phyloP scores from a whole-genome alignment of 2,113 vertebrate species.

The Porphyrio hochstetteri region DNA sequence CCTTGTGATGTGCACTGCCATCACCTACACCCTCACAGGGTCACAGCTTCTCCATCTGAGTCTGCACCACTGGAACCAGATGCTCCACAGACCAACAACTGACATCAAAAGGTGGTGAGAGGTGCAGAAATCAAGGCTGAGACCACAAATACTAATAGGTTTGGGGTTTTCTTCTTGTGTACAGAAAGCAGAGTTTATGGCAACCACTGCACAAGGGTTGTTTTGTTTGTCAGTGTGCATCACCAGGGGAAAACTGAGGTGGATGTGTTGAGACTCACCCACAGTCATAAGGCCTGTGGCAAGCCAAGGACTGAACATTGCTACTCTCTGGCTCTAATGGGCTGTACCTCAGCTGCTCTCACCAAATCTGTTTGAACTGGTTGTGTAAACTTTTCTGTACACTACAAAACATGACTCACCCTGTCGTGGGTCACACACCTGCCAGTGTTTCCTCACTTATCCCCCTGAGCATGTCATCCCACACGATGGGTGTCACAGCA shows the following conservation, averaged over 20 bases:
- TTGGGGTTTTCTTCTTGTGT: neutral
- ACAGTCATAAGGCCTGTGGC: neutral
- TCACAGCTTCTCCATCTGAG: neutral
- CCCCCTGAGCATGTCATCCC: conserved; percentile 95
- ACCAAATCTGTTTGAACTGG: neutral
- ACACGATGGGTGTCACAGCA: conserved; percentile 81
- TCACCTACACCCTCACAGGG: neutral
- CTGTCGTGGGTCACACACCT: conserved; percentile 71
- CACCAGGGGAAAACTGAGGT: neutral
- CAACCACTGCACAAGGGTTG: neutral
- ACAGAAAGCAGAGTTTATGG: neutral
- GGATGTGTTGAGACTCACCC: neutral
- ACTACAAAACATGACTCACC: neutral
- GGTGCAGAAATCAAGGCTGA: neutral
- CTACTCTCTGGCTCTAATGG: neutral
- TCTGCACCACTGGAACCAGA: neutral
- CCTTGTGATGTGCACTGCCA: neutral
- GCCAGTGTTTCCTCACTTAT: conserved; percentile 80
- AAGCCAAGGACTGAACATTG: neutral
- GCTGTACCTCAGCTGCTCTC: neutral
- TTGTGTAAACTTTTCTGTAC: neutral
- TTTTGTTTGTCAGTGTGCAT: neutral
- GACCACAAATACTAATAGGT: neutral
- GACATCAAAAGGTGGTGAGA: neutral
- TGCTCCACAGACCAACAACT: neutral